Evolutionary conservation across 2,113 vertebrate genomes (phyloP).

Genomic region (Falcunculus frontatus): DNA sequence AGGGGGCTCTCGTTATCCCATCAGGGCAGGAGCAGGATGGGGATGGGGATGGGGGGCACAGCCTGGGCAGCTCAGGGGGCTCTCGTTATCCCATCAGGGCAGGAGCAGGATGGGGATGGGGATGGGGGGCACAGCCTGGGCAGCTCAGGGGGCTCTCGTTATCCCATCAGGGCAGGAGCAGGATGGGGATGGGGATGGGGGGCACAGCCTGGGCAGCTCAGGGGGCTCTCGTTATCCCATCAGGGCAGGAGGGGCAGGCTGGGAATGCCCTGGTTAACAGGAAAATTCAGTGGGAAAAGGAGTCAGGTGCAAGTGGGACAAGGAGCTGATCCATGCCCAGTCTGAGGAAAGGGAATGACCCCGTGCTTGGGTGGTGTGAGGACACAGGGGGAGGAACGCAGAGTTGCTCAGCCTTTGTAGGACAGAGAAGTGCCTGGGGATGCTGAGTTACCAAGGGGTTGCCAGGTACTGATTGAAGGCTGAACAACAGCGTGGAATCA

Average conservation of each 20-base stretch:
- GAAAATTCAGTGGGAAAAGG: not conserved
- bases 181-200: not conserved
- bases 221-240: accelerated
- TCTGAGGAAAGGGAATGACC: not conserved
- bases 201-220: not conserved
- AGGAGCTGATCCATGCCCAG: accelerated
- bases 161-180: not conserved
- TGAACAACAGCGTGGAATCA: not conserved
- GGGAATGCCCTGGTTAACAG: accelerated
- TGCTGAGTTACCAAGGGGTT: not conserved
- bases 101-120: not conserved
- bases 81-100: not conserved
- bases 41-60: not conserved
- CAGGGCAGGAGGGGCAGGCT: not conserved
- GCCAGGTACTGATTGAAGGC: not conserved
- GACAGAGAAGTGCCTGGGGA: not conserved
- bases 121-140: not conserved
- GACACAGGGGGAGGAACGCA: too few species aligned
- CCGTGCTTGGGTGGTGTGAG: not conserved
- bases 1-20: accelerated
- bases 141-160: not conserved
- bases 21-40: not conserved
- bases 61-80: not conserved
- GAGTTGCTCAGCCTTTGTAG: not conserved
- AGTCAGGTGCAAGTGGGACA: not conserved